These are phyloP conservation scores for Manduca sexta DNA, from an alignment of 1,140 invertebrate genomes.

Conservation along the genomic window DNA sequence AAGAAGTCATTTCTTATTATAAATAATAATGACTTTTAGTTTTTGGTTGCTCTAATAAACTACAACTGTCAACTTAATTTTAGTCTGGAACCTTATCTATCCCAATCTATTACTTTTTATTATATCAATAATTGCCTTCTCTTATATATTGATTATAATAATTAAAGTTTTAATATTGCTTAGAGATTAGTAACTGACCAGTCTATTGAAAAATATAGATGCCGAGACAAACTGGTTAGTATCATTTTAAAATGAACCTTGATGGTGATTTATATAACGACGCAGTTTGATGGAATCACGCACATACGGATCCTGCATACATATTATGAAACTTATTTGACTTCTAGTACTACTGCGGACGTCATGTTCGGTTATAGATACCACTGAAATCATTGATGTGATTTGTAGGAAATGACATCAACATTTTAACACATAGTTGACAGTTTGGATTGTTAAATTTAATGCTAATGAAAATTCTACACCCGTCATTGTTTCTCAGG, in stretches of 20 bases:
- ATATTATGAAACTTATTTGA: not conserved
- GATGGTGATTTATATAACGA: too few species aligned
- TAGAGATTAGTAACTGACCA: too few species aligned
- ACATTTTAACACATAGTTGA: conserved; percentile 23
- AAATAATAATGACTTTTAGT: too few species aligned
- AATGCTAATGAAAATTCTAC: conserved; percentile 24
- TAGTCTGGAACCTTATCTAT: too few species aligned
- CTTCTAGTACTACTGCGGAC: conserved; percentile 4
- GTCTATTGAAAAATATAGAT: not conserved
- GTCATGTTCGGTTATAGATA: conserved; percentile 17
- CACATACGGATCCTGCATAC: not conserved
- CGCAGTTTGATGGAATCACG: not conserved
- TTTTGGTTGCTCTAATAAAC: too few species aligned
- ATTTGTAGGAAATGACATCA: conserved; percentile 47
- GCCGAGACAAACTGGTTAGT: not conserved
- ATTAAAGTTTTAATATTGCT: too few species aligned
- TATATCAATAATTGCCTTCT: too few species aligned
- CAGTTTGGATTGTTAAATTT: conserved; percentile 22
- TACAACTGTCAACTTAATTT: too few species aligned
- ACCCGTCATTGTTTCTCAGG: not conserved
- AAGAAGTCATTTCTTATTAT: too few species aligned
- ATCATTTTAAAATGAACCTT: too few species aligned
- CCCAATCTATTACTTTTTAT: too few species aligned
- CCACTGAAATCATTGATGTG: conserved; percentile 23
- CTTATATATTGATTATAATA: too few species aligned